Conservation (phyloP, 2,797 vertebrate species). For the Hafferia zeledoni region DNA sequence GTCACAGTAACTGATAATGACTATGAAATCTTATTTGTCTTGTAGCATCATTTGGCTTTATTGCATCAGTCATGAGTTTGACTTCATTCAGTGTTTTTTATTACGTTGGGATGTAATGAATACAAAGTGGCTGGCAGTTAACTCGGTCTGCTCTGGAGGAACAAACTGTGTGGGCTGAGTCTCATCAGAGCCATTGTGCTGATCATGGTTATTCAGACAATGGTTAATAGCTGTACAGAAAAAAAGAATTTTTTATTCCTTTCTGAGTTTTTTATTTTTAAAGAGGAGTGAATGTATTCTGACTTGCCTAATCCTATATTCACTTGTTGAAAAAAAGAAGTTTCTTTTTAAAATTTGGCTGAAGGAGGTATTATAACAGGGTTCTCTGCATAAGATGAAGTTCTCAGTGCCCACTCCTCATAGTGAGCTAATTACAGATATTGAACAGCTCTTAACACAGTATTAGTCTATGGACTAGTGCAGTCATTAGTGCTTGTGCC, state of each 20-base stretch:
- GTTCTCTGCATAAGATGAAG: not conserved
- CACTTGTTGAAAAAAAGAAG: not conserved
- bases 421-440: not conserved
- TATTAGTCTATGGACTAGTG: not conserved
- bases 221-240: not conserved
- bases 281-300: not conserved
- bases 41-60: conserved; percentile 19
- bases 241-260: not conserved
- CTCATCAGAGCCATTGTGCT: conserved; percentile 65
- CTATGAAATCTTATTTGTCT: conserved; percentile 1
- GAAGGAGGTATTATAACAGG: not conserved
- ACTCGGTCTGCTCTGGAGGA: not conserved
- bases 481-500: not conserved
- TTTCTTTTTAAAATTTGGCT: not conserved
- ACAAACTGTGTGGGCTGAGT: conserved; percentile 31
- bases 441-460: not conserved
- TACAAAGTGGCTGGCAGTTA: conserved; percentile 26
- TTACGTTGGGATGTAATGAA: not conserved
- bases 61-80: conserved; percentile 14
- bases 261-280: not conserved
- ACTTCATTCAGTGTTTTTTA: conserved; percentile 7
- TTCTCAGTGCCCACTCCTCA: not conserved
- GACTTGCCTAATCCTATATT: not conserved
- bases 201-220: conserved; percentile 13
- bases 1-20: not conserved